Evolutionary conservation across 2,888 invertebrate species (phyloP).

Genomic region (Eupelmus urozonus): DNA sequence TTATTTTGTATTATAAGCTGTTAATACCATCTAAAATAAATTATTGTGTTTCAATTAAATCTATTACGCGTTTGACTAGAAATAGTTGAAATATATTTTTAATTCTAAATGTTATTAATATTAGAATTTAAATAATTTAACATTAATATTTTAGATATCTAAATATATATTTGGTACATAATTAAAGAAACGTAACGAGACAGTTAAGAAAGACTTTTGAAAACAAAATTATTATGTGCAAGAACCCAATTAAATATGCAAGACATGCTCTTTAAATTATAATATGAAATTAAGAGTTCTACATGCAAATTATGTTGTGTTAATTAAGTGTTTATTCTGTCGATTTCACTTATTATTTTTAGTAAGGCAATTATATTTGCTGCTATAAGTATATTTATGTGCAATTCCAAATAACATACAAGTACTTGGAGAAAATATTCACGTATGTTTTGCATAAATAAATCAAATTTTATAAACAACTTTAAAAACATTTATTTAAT

Average conservation of each 20-base stretch:
- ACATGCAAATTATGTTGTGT: conserved; percentile 45
- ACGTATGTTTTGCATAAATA: too few relatives aligned
- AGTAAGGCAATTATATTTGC: conserved; percentile 37
- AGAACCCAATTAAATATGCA: conserved; percentile 38
- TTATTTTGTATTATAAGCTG: too few relatives aligned
- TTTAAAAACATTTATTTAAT: too few relatives aligned
- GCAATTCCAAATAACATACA: conserved; percentile 41
- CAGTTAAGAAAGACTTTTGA: background rate
- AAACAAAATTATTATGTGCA: conserved; percentile 24
- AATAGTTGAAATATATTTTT: background rate
- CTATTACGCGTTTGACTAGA: background rate
- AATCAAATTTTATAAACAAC: background rate
- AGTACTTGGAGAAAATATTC: conserved; percentile 47
- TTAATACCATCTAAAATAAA: too few relatives aligned
- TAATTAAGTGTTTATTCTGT: conserved; percentile 55
- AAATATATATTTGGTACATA: background rate
- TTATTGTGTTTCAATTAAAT: too few relatives aligned
- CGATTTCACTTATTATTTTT: conserved; percentile 55
- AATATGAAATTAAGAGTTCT: conserved; percentile 3
- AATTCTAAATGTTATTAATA: background rate
- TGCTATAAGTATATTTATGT: conserved; percentile 39
- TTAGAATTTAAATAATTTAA: background rate
- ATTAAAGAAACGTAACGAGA: background rate
- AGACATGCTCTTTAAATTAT: conserved; percentile 32
- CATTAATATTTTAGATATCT: too few relatives aligned